Conservation (phyloP, 2,888 invertebrate species). For the Zhengitettix transpicula region DNA sequence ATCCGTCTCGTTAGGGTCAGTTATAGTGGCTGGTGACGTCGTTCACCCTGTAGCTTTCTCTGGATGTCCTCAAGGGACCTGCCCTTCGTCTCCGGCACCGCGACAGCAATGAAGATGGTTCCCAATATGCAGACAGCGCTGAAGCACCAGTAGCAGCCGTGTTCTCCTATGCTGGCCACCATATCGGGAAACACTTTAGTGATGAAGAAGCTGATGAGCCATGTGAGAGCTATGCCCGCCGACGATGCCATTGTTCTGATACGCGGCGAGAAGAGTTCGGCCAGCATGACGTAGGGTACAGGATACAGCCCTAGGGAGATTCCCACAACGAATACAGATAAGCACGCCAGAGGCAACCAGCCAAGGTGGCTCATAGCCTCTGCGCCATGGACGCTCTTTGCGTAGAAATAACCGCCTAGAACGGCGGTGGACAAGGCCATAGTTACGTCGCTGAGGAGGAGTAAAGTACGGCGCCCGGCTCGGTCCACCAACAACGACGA, state of each 20-base stretch:
- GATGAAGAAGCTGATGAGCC: constrained; percentile 11
- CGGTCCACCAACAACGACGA: not conserved
- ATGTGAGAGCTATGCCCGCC: constrained; percentile 15
- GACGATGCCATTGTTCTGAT: constrained; percentile 26
- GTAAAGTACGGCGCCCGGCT: not conserved
- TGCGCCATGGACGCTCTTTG: constrained; percentile 17
- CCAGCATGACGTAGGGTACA: constrained; percentile 30
- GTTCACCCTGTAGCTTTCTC: not conserved
- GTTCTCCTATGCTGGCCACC: not conserved
- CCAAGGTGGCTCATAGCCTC: constrained; percentile 9
- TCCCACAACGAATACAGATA: constrained; percentile 33
- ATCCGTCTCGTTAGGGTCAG: no score
- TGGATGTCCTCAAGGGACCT: not conserved
- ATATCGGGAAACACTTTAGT: not conserved
- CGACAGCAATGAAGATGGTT: not conserved
- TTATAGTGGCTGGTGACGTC: no score
- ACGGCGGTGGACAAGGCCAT: not conserved
- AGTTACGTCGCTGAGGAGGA: not conserved
- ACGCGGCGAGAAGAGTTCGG: constrained; percentile 34
- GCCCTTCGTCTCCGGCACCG: not conserved
- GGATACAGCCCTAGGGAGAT: constrained; percentile 36
- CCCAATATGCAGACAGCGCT: not conserved
- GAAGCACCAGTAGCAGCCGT: not conserved
- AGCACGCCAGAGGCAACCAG: constrained; percentile 33
- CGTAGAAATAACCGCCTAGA: not conserved